Percentiles rank a stretch among this genome's conserved stretches.
Conservation (phyloP, 2,797 vertebrate species). For the Alosa sapidissima region DNA sequence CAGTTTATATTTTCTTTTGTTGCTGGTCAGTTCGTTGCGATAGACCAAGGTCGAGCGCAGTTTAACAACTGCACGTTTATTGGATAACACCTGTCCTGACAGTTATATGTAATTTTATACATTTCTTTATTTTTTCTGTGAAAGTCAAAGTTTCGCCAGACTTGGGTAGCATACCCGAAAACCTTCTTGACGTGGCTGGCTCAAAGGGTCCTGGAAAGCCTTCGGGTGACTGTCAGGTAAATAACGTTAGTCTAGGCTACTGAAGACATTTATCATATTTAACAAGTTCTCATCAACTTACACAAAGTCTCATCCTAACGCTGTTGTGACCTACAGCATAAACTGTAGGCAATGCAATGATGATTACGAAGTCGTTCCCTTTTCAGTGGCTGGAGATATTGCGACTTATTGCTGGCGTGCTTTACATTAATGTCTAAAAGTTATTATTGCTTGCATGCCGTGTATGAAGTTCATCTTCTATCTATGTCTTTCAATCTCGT, state of each 20-base stretch:
- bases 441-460: neutral
- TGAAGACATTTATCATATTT: neutral
- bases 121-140: neutral
- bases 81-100: conserved; percentile 13
- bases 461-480: neutral
- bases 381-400: neutral
- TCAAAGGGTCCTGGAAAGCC: conserved; percentile 32
- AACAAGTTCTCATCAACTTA: neutral
- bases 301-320: neutral
- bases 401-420: neutral
- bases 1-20: neutral
- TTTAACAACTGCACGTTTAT: conserved; percentile 1
- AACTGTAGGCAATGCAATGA: neutral
- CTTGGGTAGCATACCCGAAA: neutral
- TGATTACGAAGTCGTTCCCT: neutral
- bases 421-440: neutral
- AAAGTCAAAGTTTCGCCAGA: neutral
- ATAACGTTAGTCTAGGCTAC: conserved; percentile 38
- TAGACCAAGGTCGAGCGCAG: conserved; percentile 14
- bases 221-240: conserved; percentile 66
- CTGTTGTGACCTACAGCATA: neutral
- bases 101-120: conserved; percentile 6
- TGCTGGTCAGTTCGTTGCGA: conserved; percentile 3
- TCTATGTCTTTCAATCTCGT: conserved; percentile 3
- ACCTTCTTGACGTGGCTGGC: neutral